phyloP scores from a whole-genome alignment of 2,113 vertebrate genomes.

The Dicentrarchus labrax region DNA sequence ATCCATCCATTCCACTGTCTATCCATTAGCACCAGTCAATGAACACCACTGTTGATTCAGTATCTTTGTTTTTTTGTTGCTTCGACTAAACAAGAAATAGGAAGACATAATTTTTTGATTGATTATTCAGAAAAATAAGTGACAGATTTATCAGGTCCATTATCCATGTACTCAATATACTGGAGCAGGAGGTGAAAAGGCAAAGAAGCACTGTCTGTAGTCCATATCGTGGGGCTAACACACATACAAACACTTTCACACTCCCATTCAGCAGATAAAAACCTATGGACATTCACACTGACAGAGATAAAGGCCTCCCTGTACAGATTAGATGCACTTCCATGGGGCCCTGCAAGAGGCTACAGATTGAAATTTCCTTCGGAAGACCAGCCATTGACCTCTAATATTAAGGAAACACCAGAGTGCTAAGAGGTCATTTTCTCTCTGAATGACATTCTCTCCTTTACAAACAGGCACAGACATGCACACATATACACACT shows the following conservation, averaged over 20 bases:
- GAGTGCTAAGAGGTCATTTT: constrained; percentile 45
- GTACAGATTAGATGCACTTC: constrained; percentile 31
- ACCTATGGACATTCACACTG: constrained; percentile 3
- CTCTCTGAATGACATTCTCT: constrained; percentile 42
- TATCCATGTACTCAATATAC: not conserved
- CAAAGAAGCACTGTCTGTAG: not conserved
- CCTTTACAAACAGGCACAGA: constrained; percentile 24
- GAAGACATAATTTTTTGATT: not conserved
- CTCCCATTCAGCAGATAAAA: constrained; percentile 17
- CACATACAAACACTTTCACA: constrained; percentile 22
- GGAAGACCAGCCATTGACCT: constrained; percentile 58
- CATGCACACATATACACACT: constrained; percentile 11
- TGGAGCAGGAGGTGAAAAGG: not conserved
- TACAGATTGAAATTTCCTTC: constrained; percentile 37
- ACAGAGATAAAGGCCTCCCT: constrained; percentile 11
- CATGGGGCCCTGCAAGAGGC: not conserved
- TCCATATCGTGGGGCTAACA: constrained; percentile 5
- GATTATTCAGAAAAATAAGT: not conserved
- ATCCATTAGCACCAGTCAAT: constrained; percentile 20
- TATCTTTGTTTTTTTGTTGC: not conserved
- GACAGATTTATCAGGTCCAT: not conserved
- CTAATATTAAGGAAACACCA: constrained; percentile 51
- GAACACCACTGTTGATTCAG: constrained; percentile 2
- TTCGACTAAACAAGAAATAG: too few relatives aligned
- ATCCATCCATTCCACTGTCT: constrained; percentile 5